Base-by-base conservation (phyloP, 2,888 invertebrate species). In the Brachynemurus nebulosus region DNA sequence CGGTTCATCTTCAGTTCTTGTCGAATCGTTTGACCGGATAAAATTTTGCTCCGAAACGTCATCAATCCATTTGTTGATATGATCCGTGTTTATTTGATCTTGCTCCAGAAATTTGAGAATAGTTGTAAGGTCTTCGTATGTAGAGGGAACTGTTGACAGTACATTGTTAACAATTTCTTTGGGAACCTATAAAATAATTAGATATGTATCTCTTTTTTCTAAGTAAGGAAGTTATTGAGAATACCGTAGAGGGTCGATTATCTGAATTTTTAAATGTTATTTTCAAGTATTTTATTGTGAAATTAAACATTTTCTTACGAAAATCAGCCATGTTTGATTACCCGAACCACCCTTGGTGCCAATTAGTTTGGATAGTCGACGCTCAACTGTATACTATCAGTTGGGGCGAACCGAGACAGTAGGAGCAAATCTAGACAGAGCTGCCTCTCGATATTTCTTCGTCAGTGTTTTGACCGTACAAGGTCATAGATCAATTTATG, bases 41-140 rank as follows among this genome's bases (percentile, higher is more conserved):
- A n/a, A n/a, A 30, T 30, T 30, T 30, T 5, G 6, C 4, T 30
- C n/a, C 7, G n/a, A 14, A 12, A 12, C 14, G n/a, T 30, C 30
- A 12, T 12, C n/a, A 7, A 36, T 36, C 36, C 19, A 36, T 30
- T 4, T 11, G 3, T 11, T 36, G 17, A 16, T 2, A 2, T 18
- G 17, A 11, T 5, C 5, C 17, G 36, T 11, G 51, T 61, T 63
- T 49, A 61, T 59, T 51, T 66, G 65, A 54, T 67, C 66, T 44
- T 60, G 59, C 54, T 68, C 68, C 21, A 69, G 52, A 42, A 63
- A 65, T 54, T 67, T 61, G 8, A 69, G 53, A 48, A 69, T 67
- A 3, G 62, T 61, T 8, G 63, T 61, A 35, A 69, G 64, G 50
- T 69, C 69, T 45, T 68, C 65, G 47, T 62, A 64, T 46, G 65